These are phyloP conservation scores for Lampropteryx suffumata DNA, from an alignment of 2,888 invertebrate genomes.

Conservation along the genomic window DNA sequence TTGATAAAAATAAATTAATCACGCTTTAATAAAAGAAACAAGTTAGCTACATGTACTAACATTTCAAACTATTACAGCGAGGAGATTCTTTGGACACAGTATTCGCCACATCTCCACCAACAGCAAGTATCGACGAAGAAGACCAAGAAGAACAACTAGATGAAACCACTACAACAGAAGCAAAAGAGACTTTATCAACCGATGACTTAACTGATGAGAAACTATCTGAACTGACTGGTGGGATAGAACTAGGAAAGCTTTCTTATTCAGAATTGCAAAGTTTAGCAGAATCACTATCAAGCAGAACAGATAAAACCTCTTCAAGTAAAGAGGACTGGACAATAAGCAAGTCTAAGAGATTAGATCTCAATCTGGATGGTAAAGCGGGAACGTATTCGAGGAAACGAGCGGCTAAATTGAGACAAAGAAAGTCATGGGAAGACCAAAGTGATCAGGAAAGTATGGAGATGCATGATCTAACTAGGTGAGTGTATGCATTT, in stretches of 20 bases:
- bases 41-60: background rate
- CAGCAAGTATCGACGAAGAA: slow-evolving; percentile 61
- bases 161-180: slow-evolving; percentile 20
- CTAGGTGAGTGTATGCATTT: slow-evolving; percentile 55
- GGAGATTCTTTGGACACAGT: slow-evolving; percentile 87
- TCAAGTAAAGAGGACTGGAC: slow-evolving; percentile 77
- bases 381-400: slow-evolving; percentile 79
- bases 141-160: slow-evolving; percentile 44
- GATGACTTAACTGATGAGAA: slow-evolving; percentile 69
- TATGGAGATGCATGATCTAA: slow-evolving; percentile 86
- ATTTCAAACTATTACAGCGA: slow-evolving; percentile 66
- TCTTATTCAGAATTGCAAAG: slow-evolving; percentile 72
- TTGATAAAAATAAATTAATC: too few relatives aligned
- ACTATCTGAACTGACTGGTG: slow-evolving; percentile 67
- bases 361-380: slow-evolving; percentile 72
- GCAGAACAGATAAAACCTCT: slow-evolving; percentile 64
- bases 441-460: slow-evolving; percentile 87
- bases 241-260: slow-evolving; percentile 68
- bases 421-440: slow-evolving; percentile 86
- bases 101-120: slow-evolving; percentile 84
- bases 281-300: slow-evolving; percentile 70
- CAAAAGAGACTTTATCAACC: slow-evolving; percentile 39
- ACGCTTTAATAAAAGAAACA: too few relatives aligned
- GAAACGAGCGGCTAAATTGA: slow-evolving; percentile 72
- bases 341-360: slow-evolving; percentile 67